A percentile compares a stretch with the other conserved stretches of the same genome.
These are phyloP conservation scores for Opisthograptis luteolata DNA, from an alignment of 2,888 invertebrate genomes.

Conservation along the genomic window DNA sequence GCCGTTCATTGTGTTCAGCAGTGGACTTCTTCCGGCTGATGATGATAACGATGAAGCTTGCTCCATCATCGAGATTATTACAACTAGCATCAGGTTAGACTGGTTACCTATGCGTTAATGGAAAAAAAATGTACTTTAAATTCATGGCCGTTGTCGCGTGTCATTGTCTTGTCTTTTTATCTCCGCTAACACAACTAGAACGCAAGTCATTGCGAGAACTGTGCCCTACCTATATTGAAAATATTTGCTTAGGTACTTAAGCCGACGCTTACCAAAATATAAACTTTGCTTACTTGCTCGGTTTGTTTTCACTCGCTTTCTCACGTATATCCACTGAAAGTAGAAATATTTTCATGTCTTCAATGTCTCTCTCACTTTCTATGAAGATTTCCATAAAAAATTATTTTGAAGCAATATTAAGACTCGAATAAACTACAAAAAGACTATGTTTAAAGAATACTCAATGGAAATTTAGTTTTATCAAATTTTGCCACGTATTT, in stretches of 20 bases:
- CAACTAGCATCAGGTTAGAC: too few relatives aligned
- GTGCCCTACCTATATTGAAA: not conserved
- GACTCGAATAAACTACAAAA: conserved; percentile 16
- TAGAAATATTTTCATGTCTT: not conserved
- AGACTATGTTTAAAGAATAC: conserved; percentile 21
- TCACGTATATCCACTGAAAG: not conserved
- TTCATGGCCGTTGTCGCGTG: too few relatives aligned
- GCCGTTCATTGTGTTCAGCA: too few relatives aligned
- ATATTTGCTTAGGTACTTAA: not conserved
- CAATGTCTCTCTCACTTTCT: not conserved
- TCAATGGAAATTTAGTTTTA: conserved; percentile 14
- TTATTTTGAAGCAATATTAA: not conserved
- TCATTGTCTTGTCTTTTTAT: too few relatives aligned
- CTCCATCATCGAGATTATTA: too few relatives aligned
- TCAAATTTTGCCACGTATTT: conserved; percentile 1
- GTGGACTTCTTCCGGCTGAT: too few relatives aligned
- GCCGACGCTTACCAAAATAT: not conserved
- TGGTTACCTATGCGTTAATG: too few relatives aligned
- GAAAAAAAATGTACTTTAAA: too few relatives aligned
- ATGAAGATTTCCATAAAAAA: not conserved
- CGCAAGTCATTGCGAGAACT: too few relatives aligned
- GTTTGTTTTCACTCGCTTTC: conserved; percentile 1
- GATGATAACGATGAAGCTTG: too few relatives aligned
- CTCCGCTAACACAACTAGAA: too few relatives aligned
- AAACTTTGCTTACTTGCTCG: too few relatives aligned